Conservation (phyloP, 2,888 invertebrate genomes). For the Apotomis betuletana region DNA sequence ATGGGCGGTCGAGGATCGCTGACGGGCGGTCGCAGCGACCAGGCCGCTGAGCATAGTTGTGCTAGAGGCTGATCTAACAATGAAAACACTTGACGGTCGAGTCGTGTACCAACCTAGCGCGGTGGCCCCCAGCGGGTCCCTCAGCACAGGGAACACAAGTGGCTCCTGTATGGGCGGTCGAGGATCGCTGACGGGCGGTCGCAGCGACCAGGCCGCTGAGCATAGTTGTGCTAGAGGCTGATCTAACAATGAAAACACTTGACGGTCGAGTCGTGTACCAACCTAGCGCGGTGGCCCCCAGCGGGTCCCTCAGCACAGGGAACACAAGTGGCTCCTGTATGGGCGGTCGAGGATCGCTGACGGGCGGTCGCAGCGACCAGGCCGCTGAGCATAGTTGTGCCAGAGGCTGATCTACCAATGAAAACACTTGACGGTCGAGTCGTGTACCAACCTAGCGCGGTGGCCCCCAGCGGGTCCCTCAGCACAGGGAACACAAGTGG, state of each 20-base stretch:
- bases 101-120: slow-evolving; percentile 73
- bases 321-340: slow-evolving; percentile 91
- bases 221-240: no score
- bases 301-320: slow-evolving; percentile 92
- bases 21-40: slow-evolving; percentile 87
- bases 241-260: no score
- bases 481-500: slow-evolving; percentile 93
- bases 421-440: no score
- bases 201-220: slow-evolving; percentile 94
- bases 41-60: slow-evolving; percentile 88
- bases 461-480: slow-evolving; percentile 94
- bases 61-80: no score
- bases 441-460: slow-evolving; percentile 77
- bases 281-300: slow-evolving; percentile 89
- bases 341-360: slow-evolving; percentile 85
- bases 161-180: slow-evolving; percentile 87
- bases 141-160: slow-evolving; percentile 91
- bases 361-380: slow-evolving; percentile 89
- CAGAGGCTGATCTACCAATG: no score
- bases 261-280: slow-evolving; percentile 43
- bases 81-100: no score
- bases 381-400: slow-evolving; percentile 86
- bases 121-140: slow-evolving; percentile 94
- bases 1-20: slow-evolving; percentile 85
- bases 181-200: slow-evolving; percentile 85